phyloP scores from a whole-genome alignment of 1,140 invertebrate genomes.

The Triops cancriformis region DNA sequence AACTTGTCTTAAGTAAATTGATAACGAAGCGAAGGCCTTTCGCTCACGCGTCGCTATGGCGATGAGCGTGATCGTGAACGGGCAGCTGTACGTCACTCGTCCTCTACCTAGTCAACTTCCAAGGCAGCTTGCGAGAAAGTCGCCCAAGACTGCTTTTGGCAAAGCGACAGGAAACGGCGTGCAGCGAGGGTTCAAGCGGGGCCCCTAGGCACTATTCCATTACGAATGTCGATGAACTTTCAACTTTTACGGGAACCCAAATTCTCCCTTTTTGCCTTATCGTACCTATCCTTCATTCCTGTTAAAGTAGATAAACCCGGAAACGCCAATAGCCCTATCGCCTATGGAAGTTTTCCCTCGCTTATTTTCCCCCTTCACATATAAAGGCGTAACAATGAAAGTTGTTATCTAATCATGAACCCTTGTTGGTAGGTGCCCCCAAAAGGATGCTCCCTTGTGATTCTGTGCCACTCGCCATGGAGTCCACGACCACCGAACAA shows the following conservation, averaged over 20 bases:
- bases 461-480: constrained; percentile 7
- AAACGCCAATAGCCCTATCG: neutral
- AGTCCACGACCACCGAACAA: neutral
- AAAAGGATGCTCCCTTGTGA: neutral
- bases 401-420: neutral
- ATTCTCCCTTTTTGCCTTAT: neutral
- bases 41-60: neutral
- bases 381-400: neutral
- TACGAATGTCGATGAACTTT: neutral
- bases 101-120: neutral
- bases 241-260: neutral
- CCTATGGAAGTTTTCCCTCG: neutral
- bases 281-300: neutral
- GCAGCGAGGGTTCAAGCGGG: neutral
- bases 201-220: neutral
- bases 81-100: neutral
- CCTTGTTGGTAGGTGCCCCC: neutral
- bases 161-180: neutral
- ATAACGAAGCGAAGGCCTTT: neutral
- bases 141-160: neutral
- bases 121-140: neutral
- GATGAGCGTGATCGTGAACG: neutral
- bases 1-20: neutral
- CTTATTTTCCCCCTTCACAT: neutral
- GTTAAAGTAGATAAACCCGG: neutral